Evolutionary conservation across 2,888 invertebrate species (phyloP).

Genomic region (Ommatoiulus sabulosus): DNA sequence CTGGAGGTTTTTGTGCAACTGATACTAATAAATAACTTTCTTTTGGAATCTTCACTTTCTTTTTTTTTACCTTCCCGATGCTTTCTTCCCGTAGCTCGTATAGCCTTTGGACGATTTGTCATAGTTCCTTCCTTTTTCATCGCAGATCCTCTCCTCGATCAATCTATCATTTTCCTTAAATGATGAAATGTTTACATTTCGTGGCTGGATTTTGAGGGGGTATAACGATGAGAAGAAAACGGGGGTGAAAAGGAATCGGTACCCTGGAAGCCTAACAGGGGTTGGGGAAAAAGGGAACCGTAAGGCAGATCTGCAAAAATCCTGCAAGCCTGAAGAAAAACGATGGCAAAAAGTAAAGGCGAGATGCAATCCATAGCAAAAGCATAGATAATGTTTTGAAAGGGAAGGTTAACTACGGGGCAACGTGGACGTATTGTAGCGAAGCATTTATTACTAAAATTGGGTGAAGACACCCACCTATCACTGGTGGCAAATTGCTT

Average conservation of each 20-base stretch:
- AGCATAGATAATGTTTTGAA: constrained; percentile 30
- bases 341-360: constrained; percentile 7
- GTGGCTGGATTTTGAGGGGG: constrained; percentile 36
- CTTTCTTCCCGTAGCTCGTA: constrained; percentile 6
- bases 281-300: neutral
- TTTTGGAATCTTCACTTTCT: constrained; percentile 47
- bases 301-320: constrained; percentile 4
- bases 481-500: constrained; percentile 14
- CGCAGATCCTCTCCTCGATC: constrained; percentile 42
- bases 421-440: neutral
- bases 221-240: constrained; percentile 37
- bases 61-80: neutral
- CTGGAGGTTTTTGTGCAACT: constrained; percentile 36
- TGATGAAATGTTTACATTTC: constrained; percentile 48
- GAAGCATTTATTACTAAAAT: constrained; percentile 23
- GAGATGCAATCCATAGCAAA: constrained; percentile 30
- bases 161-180: constrained; percentile 31
- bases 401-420: constrained; percentile 37
- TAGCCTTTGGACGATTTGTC: constrained; percentile 35
- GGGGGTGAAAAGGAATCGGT: neutral
- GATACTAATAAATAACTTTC: constrained; percentile 47
- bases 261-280: neutral
- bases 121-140: constrained; percentile 34
- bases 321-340: neutral
- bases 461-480: constrained; percentile 44